phyloP scores from a whole-genome alignment of 2,888 invertebrate species.

The Rotaria magnacalcarata region DNA sequence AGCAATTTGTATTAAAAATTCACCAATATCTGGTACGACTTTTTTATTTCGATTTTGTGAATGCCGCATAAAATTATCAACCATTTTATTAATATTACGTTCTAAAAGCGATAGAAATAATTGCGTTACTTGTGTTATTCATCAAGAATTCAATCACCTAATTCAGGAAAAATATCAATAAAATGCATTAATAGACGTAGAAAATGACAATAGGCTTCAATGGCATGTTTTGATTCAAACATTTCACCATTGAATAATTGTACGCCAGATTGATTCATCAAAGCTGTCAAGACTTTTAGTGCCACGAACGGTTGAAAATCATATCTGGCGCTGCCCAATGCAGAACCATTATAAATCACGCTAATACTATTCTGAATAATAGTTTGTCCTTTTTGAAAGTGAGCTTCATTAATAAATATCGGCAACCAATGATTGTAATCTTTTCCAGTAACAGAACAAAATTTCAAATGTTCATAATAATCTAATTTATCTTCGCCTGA shows the following conservation, averaged over 20 bases:
- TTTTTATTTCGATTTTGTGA: neutral
- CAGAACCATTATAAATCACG: neutral
- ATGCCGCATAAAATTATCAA: neutral
- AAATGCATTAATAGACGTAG: constrained; percentile 23
- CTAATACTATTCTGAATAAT: neutral
- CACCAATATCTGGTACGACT: constrained; percentile 9
- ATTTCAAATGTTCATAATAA: constrained; percentile 1
- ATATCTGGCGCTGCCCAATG: neutral
- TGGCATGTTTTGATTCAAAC: constrained; percentile 1
- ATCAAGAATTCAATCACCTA: neutral
- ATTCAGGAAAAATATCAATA: constrained; percentile 25
- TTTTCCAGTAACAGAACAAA: constrained; percentile 1
- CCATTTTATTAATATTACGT: neutral
- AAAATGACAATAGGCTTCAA: constrained; percentile 26
- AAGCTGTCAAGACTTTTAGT: neutral
- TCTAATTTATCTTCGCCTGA: neutral
- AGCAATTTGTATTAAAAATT: neutral
- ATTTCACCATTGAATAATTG: constrained; percentile 20
- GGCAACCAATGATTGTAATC: constrained; percentile 33
- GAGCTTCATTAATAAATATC: neutral
- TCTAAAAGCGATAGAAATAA: neutral
- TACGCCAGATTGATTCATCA: constrained; percentile 9
- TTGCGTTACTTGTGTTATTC: no score
- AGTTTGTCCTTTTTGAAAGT: neutral
- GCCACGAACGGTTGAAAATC: neutral